These are phyloP conservation scores for Ormia ochracea DNA, from an alignment of 2,888 invertebrate species.

Conservation along the genomic window DNA sequence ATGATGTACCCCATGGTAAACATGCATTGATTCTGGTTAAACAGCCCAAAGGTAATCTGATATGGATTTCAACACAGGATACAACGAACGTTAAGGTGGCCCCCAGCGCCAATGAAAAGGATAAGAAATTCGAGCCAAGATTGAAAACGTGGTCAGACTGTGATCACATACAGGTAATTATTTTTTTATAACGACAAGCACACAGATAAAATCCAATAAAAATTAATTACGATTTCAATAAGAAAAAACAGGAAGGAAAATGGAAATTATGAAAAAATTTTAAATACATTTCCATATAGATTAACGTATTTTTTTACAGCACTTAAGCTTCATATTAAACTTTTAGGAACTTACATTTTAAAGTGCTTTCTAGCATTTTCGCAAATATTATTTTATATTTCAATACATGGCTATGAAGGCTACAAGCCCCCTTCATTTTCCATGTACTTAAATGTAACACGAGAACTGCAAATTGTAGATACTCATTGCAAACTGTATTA, in stretches of 20 bases:
- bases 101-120: conserved; percentile 79
- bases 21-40: conserved; percentile 91
- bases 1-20: conserved; percentile 90
- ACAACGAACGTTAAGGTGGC: conserved; percentile 81
- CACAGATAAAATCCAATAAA: neutral
- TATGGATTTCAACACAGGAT: conserved; percentile 87
- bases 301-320: too few species aligned
- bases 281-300: neutral
- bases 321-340: too few species aligned
- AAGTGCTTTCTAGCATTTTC: too few species aligned
- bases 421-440: too few species aligned
- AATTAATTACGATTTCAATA: neutral
- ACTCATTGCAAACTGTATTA: too few species aligned
- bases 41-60: conserved; percentile 89
- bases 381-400: too few species aligned
- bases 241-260: neutral
- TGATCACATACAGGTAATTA: conserved; percentile 85
- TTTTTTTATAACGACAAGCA: neutral
- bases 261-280: neutral
- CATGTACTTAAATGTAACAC: too few species aligned
- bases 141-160: conserved; percentile 89
- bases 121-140: conserved; percentile 78
- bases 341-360: too few species aligned
- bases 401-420: too few species aligned
- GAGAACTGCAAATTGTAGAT: too few species aligned